A percentile compares a stretch with the other conserved stretches of the same genome.
Evolutionary conservation across 1,140 invertebrate genomes (phyloP).

Genomic region (Chrysopa pallens): DNA sequence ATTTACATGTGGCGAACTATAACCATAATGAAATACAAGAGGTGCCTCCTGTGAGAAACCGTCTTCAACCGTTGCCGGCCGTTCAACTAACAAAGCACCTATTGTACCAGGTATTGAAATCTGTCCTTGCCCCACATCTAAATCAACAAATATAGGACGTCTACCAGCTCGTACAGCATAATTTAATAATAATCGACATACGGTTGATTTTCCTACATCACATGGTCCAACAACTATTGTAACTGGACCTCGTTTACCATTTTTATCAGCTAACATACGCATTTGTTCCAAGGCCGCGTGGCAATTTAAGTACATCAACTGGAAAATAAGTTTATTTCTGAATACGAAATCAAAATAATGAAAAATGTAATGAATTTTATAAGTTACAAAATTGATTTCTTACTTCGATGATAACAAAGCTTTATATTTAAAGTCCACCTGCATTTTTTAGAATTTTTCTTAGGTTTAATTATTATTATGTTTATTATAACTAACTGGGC

Average conservation of each 20-base stretch:
- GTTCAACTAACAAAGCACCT: constrained; percentile 76
- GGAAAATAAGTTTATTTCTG: constrained; percentile 4
- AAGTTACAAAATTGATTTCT: neutral
- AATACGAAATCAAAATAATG: neutral
- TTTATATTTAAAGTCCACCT: too few relatives aligned
- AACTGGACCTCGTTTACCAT: constrained; percentile 56
- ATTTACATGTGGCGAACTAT: constrained; percentile 62
- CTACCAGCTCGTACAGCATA: constrained; percentile 78
- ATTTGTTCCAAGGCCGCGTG: constrained; percentile 87
- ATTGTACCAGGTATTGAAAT: constrained; percentile 87
- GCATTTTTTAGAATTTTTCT: too few relatives aligned
- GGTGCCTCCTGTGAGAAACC: constrained; percentile 85
- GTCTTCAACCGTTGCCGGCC: constrained; percentile 81
- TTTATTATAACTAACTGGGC: too few relatives aligned
- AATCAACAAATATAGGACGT: constrained; percentile 80
- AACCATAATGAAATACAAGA: constrained; percentile 86
- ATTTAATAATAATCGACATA: constrained; percentile 81
- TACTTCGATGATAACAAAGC: neutral
- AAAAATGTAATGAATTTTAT: too few relatives aligned
- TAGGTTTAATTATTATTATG: too few relatives aligned
- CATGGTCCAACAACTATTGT: constrained; percentile 85
- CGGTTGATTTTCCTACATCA: constrained; percentile 92
- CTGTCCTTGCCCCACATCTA: constrained; percentile 91
- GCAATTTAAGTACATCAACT: constrained; percentile 77
- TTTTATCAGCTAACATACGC: constrained; percentile 56